Evolutionary conservation across 2,113 vertebrate genomes (phyloP), one percentile per base, ranked within the genome.

Genomic region (Muscicapa adusta): DNA sequence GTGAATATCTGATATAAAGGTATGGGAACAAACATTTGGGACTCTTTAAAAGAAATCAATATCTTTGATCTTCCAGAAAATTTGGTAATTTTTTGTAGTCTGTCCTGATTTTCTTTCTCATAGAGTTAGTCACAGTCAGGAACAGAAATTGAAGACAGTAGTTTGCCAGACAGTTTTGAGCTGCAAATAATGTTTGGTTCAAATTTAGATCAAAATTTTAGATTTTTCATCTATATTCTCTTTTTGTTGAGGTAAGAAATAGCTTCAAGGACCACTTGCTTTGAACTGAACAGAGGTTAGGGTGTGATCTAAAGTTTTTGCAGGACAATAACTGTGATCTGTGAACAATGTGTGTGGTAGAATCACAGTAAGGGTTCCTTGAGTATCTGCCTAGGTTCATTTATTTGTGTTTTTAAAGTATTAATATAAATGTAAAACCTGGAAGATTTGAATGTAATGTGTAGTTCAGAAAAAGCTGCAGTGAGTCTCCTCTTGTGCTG

Each of bases 331-430:
- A 12, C 0, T 1, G 17, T 14, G 9, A 43, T 19, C 15, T 62
- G 24, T 54, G 47, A 38, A 6, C 0, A 0, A 17, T 43, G 18
- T 51, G 23, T 77, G 18, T 33, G 5, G 25, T 43, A 33, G 45
- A 88, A 73, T 75, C 11, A 6, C 1, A 1, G 10, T 28, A 18
- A 31, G 34, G 5, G 12, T 23, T 85, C 65, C 70, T 65, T 0
- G 0, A 77, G 12, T 31, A 45, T 36, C 58, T 60, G 19, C 33
- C 20, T 28, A 23, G 43, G 16, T 12, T 60, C 9, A 12, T 63
- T 72, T 8, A 9, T 14, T 57, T 36, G 3, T 5, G 40, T 54
- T 63, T 48, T 58, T 28, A 0, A 71, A 36, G 12, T 45, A 31
- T 8, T 70, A 43, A 36, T 23, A 31, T 26, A 77, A 83, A 38